Base-by-base conservation (phyloP, 1,140 invertebrate species). In the Cydia fagiglandana region DNA sequence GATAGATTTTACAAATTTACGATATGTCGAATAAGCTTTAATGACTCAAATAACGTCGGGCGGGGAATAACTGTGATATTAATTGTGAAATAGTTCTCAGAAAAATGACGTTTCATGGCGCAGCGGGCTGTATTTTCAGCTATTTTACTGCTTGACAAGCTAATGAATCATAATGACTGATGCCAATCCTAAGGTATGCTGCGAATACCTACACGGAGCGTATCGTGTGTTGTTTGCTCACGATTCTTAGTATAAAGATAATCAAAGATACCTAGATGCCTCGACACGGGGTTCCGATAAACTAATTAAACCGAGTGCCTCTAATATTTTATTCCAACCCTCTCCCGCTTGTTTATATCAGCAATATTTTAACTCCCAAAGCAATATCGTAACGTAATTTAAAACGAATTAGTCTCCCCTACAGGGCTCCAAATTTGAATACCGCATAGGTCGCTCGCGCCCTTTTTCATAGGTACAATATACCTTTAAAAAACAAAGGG, bases 301-400 rank as follows among this genome's bases (percentile, higher is more conserved):
- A 82, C 78, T 81, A 84, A 87, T 87, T 84, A 87, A 79, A 73
- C 20, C 77, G 78, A 83, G 76, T 81, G 80, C 76, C 80, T 83
- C 53, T 83, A 82, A 87, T 88, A 87, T 85, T 84, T 88, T 85
- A 84, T 83, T 78, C 83, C 76, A 87, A 86, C 88, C 89, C 86
- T 90, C 88, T 90, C 80, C 77, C 76, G 76, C 80, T 73, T 86
- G 83, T 89, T 87, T 91, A 88, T 87, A 82, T 85, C 84, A 76
- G 86, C 84, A 81, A 92, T 91, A 91, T 91, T 90, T 91, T 86
- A 92, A 84, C 81, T 83, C 86, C 73, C 76, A 86, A 86, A 82
- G 86, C 83, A 92, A 91, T 92, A 91, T 91, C 89, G 87, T 91
- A 91, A 91, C 85, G 89, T 90, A 92, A 92, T 92, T 91, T 92